Conservation (phyloP, 2,888 invertebrate species). For the Gasteruption jaculator region DNA sequence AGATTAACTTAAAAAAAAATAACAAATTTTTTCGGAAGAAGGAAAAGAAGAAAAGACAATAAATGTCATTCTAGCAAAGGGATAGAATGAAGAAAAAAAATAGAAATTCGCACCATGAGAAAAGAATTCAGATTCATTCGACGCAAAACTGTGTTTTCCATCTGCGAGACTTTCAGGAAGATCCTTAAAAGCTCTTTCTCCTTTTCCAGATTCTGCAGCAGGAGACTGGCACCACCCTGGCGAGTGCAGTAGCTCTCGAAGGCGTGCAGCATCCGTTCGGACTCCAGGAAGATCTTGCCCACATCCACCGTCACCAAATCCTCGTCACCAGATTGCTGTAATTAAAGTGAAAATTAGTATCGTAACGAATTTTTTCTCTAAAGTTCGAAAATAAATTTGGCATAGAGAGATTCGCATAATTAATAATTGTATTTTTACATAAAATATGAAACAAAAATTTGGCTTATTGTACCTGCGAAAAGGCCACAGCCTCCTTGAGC, state of each 20-base stretch:
- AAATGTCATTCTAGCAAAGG: too few species aligned
- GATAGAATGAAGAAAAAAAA: too few species aligned
- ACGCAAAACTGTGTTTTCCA: constrained; percentile 89
- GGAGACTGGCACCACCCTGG: constrained; percentile 83
- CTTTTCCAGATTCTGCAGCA: constrained; percentile 86
- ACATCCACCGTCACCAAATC: constrained; percentile 86
- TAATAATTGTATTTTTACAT: not conserved
- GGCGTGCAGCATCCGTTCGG: constrained; percentile 87
- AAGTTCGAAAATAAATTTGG: not conserved
- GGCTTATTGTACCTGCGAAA: constrained; percentile 64
- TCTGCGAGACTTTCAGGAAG: constrained; percentile 92
- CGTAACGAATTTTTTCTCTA: too few species aligned
- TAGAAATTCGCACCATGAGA: constrained; percentile 73
- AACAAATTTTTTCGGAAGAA: too few species aligned
- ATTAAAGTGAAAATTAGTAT: not conserved
- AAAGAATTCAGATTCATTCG: constrained; percentile 98
- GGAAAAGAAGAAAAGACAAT: too few species aligned
- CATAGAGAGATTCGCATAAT: not conserved
- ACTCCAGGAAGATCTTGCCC: constrained; percentile 85
- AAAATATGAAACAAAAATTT: not conserved
- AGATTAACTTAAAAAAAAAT: too few species aligned
- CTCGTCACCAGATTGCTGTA: constrained; percentile 54
- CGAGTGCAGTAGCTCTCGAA: constrained; percentile 94
- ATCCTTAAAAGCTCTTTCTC: constrained; percentile 91
- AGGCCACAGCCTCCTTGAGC: constrained; percentile 80